Base-by-base conservation (phyloP, 1,140 invertebrate genomes). In the Euborellia annulipes region DNA sequence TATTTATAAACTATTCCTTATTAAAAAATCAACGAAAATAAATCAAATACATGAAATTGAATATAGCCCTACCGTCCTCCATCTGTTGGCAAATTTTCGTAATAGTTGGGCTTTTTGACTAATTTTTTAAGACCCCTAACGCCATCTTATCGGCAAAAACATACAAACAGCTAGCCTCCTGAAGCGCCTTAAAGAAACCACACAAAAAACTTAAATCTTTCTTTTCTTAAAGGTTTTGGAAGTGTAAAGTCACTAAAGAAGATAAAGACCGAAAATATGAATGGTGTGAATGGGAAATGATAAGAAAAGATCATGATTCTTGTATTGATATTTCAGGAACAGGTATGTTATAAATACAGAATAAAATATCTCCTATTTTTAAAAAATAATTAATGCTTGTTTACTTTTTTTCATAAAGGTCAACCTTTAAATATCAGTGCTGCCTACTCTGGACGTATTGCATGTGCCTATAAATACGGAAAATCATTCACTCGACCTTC, bases 371-470 rank as follows among this genome's bases (percentile, higher is more conserved):
- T 9, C 38, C 50, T 50, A 50, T 20, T 23, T 39, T 42, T 40
- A 43, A 34, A 18, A n/a, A 13, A 27, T 13, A n/a, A 6, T n/a
- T 17, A 20, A 38, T 38, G n/a, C 4, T 38, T 16, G n/a, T 38
- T 6, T 6, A 16, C 36, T 6, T 16, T 16, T 20, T n/a, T n/a
- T 38, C 13, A 47, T 49, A n/a, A 58, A 69, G 82, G 83, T 14
- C 82, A 85, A 59, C 88, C 89, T 1, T 67, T 97, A 4, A 87
- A 92, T 62, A 89, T 97, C 45, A 91, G 86, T 60, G 93, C 92
- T 46, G 94, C 94, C 0, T 98, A 98, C 62, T 95, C 87, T 52
- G 94, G 94, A 0, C 72, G 95, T 17, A 84, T 99, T 39, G 93
- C 95, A 0, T 91, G 91, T 60, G 94, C 93, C 0, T 98, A 95